phyloP scores from a whole-genome alignment of 2,797 vertebrate species.

The Pseudochromis fuscus region DNA sequence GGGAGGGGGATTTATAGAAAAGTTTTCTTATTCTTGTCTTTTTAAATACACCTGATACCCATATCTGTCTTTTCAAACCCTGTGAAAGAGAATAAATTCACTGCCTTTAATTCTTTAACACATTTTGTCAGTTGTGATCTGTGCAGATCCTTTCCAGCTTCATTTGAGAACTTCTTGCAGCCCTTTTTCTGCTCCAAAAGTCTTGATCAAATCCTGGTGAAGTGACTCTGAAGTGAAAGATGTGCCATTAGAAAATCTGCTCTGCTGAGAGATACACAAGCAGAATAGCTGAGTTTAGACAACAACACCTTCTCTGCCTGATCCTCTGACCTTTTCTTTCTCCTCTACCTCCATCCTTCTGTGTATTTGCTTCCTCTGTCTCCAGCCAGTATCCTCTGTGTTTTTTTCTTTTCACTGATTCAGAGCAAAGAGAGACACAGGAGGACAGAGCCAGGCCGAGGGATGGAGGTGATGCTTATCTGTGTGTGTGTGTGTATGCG shows the following conservation, averaged over 20 bases:
- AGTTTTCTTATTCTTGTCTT: too few relatives aligned
- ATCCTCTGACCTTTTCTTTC: neutral
- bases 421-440: constrained; percentile 50
- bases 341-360: constrained; percentile 7
- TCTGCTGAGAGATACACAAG: neutral
- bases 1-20: too few relatives aligned
- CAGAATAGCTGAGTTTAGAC: neutral
- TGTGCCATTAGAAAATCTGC: neutral
- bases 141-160: neutral
- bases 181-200: neutral
- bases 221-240: too few relatives aligned
- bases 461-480: constrained; percentile 78
- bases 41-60: too few relatives aligned
- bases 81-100: neutral
- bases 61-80: too few relatives aligned
- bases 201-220: neutral
- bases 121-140: neutral
- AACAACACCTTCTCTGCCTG: neutral
- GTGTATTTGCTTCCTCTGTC: constrained; percentile 56
- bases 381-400: constrained; percentile 36
- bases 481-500: constrained; percentile 29
- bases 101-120: too few relatives aligned
- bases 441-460: constrained; percentile 50
- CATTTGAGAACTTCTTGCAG: neutral
- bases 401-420: constrained; percentile 37